Evolutionary conservation across 2,888 invertebrate species (phyloP), one percentile per base, ranked within the genome.

Genomic region (Lobophora halterata): DNA sequence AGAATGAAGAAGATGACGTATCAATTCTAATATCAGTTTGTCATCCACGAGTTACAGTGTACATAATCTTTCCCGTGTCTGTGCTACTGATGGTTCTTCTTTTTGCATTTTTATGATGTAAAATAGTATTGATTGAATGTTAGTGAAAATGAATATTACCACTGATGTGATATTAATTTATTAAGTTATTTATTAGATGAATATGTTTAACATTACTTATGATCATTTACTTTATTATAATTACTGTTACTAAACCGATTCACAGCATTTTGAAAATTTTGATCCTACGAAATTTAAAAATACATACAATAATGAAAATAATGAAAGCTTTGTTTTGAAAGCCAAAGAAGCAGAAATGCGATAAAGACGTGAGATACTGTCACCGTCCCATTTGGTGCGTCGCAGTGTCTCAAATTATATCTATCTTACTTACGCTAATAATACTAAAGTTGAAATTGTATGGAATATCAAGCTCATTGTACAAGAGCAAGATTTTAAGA

Each of bases 51-150:
- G 92, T 93, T 80, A 90, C 91, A 16, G 88, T 95, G 23, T 96
- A 96, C 65, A 90, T 94, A 28, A 88, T 95, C 57, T 96, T 96
- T 61, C 95, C 95, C 13, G 90, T 95, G 49, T 74, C 93, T 19
- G 93, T 95, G 47, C 77, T 95, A 45, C 88, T 95, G 64, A 80
- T 95, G 30, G 91, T 96, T 66, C 78, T 95, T 33, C 88, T 92
- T 58, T 95, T 94, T 88, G 93, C 95, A 60, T 95, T 95, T 87
- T 90, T 95, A 83, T 95, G 90, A 90, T 79, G 73, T 11, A 73
- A 62, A 58, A 56, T 79, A 29, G 60, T 70, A 46, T 59, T 80
- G 68, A 78, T 65, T 75, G 65, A 51, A 53, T 73, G 51, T 55
- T 82, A 55, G 69, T 87, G 47, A 80, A 74, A 64, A 61, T 69